Percentiles rank a stretch among this genome's conserved stretches.
Evolutionary conservation across 2,797 vertebrate species (phyloP).

Genomic region (Sebastes minor): DNA sequence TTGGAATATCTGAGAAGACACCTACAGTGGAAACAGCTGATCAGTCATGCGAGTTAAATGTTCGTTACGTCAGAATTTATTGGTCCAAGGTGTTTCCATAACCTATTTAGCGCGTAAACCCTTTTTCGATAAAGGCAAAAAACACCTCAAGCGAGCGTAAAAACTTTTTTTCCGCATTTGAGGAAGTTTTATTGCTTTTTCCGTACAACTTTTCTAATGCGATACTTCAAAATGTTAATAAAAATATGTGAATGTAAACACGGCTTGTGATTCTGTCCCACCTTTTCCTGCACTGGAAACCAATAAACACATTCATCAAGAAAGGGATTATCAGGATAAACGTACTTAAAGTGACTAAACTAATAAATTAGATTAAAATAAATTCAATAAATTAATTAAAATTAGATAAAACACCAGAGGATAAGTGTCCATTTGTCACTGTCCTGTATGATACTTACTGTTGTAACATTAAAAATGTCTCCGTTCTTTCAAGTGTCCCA

Average conservation of each 20-base stretch:
- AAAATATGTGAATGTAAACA: too few relatives aligned
- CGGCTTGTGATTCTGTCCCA: not conserved
- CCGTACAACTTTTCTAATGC: rapidly evolving
- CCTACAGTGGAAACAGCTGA: too few relatives aligned
- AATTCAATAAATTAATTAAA: not conserved
- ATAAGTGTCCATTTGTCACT: not conserved
- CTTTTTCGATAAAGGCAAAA: too few relatives aligned
- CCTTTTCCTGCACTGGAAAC: not conserved
- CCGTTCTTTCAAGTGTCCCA: not conserved
- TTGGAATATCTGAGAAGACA: too few relatives aligned
- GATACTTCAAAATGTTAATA: too few relatives aligned
- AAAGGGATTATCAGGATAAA: not conserved
- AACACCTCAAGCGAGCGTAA: too few relatives aligned
- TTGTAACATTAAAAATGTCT: not conserved
- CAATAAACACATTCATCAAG: not conserved
- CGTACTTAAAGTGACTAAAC: not conserved
- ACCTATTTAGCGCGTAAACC: too few relatives aligned
- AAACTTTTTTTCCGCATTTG: too few relatives aligned
- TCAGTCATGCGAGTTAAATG: too few relatives aligned
- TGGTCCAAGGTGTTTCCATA: too few relatives aligned
- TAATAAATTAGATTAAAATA: not conserved
- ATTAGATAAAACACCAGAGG: not conserved
- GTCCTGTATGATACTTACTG: not conserved
- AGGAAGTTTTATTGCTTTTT: too few relatives aligned
- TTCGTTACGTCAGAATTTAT: too few relatives aligned